Base-by-base conservation (phyloP, 2,113 vertebrate species). In the Grammomys dolichurus region DNA sequence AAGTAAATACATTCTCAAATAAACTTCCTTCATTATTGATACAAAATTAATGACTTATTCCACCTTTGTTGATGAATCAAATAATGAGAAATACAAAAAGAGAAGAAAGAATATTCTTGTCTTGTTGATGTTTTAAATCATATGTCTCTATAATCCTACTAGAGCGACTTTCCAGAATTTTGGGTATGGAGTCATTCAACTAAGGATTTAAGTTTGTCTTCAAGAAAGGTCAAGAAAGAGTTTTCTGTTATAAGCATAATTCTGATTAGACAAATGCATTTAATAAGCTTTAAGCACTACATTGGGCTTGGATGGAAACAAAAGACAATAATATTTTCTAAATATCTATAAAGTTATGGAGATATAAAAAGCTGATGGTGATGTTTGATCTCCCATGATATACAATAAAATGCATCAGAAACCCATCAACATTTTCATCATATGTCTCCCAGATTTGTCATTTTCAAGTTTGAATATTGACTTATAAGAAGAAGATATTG, bases 121-220 rank as follows among this genome's bases (percentile, higher is more conserved):
- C 2, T 4, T 75, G 2, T 22, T 91, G 6, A 2, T 28, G 1
- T 67, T 89, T 82, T 36, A 77, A 73, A 73, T 22, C n/a, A 91
- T 76, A 20, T 33, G 22, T 58, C 60, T 3, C 7, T 60, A 2
- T 13, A 11, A 51, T 33, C 0, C n/a, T 14, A 54, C 3, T 54
- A 36, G 33, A 16, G 31, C 36, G 0, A 16, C 6, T 5, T 94
- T 14, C 8, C 17, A 36, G 73, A 3, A 7, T 4, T 89, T 76
- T 6, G 1, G 4, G 58, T 4, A 2, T 24, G 1, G 0, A 8
- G 12, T 8, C 10, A 28, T 36, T 0, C 17, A 72, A 84, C 46
- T 72, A 24, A 72, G 0, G 0, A 0, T 78, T 75, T 24, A 26
- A 73, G n/a, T n/a, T 73, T n/a, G 36, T n/a, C 9, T 8, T 1